These are phyloP conservation scores for Drosophila mayaguana DNA, from an alignment of 2,888 invertebrate genomes.

Conservation along the genomic window DNA sequence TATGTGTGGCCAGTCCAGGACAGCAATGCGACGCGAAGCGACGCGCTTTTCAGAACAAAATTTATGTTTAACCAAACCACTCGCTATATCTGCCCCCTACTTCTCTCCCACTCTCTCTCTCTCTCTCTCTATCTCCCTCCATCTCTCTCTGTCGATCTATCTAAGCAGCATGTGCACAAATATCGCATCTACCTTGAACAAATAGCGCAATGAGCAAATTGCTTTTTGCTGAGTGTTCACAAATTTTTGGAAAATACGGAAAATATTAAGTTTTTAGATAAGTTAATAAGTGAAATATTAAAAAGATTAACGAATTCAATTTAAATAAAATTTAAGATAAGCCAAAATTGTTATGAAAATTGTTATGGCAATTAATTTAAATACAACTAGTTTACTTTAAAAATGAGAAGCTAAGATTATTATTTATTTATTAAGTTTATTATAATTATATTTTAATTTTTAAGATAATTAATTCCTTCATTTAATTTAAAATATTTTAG, in stretches of 20 bases:
- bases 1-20: not conserved
- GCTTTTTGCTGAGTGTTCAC: not conserved
- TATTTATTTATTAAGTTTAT: too few species aligned
- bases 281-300: not conserved
- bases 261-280: not conserved
- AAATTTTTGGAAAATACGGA: not conserved
- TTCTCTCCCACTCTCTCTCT: not conserved
- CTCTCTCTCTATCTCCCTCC: not conserved
- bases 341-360: too few species aligned
- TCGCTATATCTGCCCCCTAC: not conserved
- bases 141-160: not conserved
- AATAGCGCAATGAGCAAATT: conserved; percentile 3
- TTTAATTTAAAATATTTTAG: too few species aligned
- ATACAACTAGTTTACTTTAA: too few species aligned
- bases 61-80: conserved; percentile 46
- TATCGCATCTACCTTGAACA: not conserved
- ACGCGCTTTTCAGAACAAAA: conserved; percentile 43
- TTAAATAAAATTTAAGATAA: too few species aligned
- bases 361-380: too few species aligned
- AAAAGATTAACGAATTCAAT: too few species aligned
- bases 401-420: too few species aligned
- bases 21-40: conserved; percentile 2
- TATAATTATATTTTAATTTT: too few species aligned
- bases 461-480: too few species aligned
- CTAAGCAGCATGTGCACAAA: not conserved